A percentile compares a stretch with the other conserved stretches of the same genome.
These are phyloP conservation scores for Carollia perspicillata DNA, from an alignment of 2,113 vertebrate genomes.

Conservation along the genomic window DNA sequence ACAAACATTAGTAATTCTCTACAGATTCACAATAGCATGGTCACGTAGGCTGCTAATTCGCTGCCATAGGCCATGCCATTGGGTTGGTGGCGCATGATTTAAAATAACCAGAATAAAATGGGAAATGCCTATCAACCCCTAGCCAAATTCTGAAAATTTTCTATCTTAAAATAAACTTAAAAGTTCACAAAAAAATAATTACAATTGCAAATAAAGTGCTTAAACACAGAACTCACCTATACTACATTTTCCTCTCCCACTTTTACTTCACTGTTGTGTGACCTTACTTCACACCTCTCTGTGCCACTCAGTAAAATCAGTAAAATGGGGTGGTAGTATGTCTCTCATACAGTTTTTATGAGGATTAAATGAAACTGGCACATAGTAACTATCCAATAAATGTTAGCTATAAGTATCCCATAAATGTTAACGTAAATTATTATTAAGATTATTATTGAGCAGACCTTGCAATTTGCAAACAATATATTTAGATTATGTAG, in stretches of 20 bases:
- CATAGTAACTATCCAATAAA: not conserved
- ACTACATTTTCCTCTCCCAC: not conserved
- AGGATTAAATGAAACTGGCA: not conserved
- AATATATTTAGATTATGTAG: not conserved
- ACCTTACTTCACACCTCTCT: not conserved
- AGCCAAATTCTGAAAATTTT: not conserved
- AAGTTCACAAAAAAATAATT: not conserved
- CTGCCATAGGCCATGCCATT: not conserved
- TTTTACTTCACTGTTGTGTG: too few species aligned
- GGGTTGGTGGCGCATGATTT: not conserved
- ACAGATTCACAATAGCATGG: not conserved
- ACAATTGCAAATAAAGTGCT: not conserved
- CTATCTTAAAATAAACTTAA: not conserved
- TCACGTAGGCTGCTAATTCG: not conserved
- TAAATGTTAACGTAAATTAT: not conserved
- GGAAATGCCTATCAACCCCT: not conserved
- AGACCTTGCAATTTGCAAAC: not conserved
- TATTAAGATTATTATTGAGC: constrained; percentile 2
- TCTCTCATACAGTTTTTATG: not conserved
- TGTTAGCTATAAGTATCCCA: not conserved
- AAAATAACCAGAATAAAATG: not conserved
- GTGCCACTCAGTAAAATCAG: not conserved
- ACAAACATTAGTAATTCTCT: not conserved
- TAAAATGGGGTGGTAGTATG: not conserved
- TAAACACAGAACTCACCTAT: not conserved